These are phyloP conservation scores for Zaprionus davidi DNA, from an alignment of 1,140 invertebrate species.

Conservation along the genomic window DNA sequence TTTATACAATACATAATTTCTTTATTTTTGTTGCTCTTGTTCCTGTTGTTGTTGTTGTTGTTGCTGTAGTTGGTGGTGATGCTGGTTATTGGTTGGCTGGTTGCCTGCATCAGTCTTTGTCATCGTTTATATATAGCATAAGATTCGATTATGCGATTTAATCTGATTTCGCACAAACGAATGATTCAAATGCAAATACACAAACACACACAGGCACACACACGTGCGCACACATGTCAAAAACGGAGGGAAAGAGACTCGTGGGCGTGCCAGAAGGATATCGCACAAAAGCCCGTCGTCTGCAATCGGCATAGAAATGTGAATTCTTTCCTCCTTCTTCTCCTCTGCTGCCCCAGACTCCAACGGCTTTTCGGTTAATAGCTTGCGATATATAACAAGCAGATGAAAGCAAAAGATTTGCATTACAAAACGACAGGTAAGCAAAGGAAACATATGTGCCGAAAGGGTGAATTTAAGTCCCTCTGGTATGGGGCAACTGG, in stretches of 20 bases:
- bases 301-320: slow-evolving; percentile 68
- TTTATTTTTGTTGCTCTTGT: slow-evolving; percentile 45
- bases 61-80: slow-evolving; percentile 28
- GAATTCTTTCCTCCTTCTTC: slow-evolving; percentile 26
- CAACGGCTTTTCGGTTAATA: slow-evolving; percentile 64
- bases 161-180: slow-evolving; percentile 83
- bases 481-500: not conserved
- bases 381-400: slow-evolving; percentile 80
- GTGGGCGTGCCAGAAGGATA: slow-evolving; percentile 23
- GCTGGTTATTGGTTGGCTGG: slow-evolving; percentile 47
- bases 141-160: slow-evolving; percentile 83
- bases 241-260: slow-evolving; percentile 3
- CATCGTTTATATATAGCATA: slow-evolving; percentile 74
- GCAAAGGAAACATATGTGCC: slow-evolving; percentile 35
- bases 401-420: slow-evolving; percentile 82
- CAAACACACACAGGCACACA: slow-evolving; percentile 34
- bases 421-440: slow-evolving; percentile 79
- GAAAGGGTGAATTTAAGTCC: slow-evolving; percentile 37
- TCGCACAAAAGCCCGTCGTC: slow-evolving; percentile 27
- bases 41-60: slow-evolving; percentile 27
- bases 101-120: slow-evolving; percentile 75
- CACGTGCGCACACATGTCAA: slow-evolving; percentile 19
- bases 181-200: slow-evolving; percentile 81
- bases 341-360: not conserved
- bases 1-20: slow-evolving; percentile 79